Evolutionary conservation across 2,888 invertebrate genomes (phyloP), one percentile per base, ranked within the genome.

Genomic region (Drosophila stalkeri): DNA sequence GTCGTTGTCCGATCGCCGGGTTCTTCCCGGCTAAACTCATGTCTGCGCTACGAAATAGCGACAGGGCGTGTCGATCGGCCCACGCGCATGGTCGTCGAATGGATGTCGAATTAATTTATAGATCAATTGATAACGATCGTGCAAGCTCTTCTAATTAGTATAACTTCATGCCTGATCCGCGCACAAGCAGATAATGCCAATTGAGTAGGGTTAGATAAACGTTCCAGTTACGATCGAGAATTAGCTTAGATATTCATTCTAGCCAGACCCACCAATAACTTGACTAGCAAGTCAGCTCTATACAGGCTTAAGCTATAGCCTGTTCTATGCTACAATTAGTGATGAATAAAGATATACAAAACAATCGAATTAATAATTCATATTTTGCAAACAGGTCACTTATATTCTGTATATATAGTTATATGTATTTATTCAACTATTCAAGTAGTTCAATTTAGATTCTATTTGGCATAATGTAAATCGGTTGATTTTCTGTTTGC

Each of bases 21-120:
- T 77, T 54, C 80, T 80, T 77, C 71, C 77, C 77, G 62, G 56
- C 44, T 35, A 43, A 64, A 31, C 44, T 41, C n/a, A n/a, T 54
- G 2, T 16, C 49, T 77, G 74, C 76, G 64, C 78, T 76, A 72
- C 78, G 33, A 44, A 18, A 35, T 16, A 55, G 14, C 14, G 33
- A 33, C 3, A 3, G 60, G 63, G 56, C 64, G 18, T 65, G 56
- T 69, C 41, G 20, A 35, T 65, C 47, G 14, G 8, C 31, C 16
- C 49, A 33, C 46, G 51, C 41, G 20, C 18, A 16, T 16, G 16
- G 2, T 14, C 35, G n/a, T n/a, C n/a, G n/a, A n/a, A n/a, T 60
- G 18, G 47, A 39, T 16, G 27, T 20, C 31, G 18, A 16, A 51
- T 51, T 31, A 11, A 31, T 31, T 41, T 31, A 18, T 20, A 18